Conservation (phyloP, 1,140 invertebrate species). For the Drosophila melanica region DNA sequence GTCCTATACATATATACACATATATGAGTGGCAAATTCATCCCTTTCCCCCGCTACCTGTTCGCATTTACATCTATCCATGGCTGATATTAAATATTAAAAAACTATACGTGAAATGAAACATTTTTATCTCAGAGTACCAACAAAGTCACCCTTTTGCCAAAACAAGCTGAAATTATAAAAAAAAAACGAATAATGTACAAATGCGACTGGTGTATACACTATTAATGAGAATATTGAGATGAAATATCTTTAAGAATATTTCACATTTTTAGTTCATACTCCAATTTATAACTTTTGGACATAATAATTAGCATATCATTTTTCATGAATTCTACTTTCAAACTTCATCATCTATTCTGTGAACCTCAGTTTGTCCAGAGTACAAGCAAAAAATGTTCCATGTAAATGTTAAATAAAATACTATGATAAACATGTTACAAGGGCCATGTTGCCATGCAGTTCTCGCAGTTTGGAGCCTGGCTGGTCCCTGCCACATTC, state of each 20-base stretch:
- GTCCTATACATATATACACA: neutral
- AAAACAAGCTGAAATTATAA: conserved; percentile 20
- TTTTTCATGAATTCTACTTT: neutral
- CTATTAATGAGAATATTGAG: neutral
- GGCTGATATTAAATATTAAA: conserved; percentile 77
- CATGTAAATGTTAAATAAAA: conserved; percentile 70
- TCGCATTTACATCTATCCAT: conserved; percentile 55
- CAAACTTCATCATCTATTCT: neutral
- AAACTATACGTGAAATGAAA: conserved; percentile 79
- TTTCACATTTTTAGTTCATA: neutral
- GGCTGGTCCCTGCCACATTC: conserved; percentile 29
- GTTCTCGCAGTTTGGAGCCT: conserved; percentile 25
- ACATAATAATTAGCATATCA: neutral
- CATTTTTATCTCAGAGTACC: conserved; percentile 75
- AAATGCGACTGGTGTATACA: conserved; percentile 9
- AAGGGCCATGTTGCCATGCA: conserved; percentile 41
- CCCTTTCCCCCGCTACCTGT: conserved; percentile 7
- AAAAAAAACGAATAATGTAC: neutral
- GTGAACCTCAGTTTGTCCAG: conserved; percentile 7
- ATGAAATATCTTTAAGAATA: neutral
- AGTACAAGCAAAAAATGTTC: conserved; percentile 21
- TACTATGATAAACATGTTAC: conserved; percentile 78
- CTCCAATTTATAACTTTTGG: neutral
- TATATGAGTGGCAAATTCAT: conserved; percentile 1
- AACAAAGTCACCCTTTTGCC: conserved; percentile 36